phyloP scores from a whole-genome alignment of 2,113 vertebrate species.

The Mungos mungo region DNA sequence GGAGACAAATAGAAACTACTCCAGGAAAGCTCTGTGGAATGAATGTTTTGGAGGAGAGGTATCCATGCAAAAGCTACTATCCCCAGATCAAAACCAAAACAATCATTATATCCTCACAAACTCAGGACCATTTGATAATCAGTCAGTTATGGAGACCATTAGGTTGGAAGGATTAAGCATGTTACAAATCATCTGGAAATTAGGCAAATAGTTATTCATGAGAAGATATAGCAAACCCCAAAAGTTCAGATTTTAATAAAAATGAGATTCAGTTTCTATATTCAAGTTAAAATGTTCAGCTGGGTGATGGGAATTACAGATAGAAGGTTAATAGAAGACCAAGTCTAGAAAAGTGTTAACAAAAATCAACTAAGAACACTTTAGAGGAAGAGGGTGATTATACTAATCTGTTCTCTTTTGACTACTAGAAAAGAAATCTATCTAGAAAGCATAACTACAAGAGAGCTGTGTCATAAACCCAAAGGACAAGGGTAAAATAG shows the following conservation, averaged over 20 bases:
- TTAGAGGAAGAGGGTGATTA: neutral
- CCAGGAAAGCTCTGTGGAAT: neutral
- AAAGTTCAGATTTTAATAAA: neutral
- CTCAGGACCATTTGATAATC: neutral
- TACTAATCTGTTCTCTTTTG: neutral
- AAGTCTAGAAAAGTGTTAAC: neutral
- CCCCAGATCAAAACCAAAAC: neutral
- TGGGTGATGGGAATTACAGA: neutral
- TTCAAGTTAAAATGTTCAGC: neutral
- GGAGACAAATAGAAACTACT: neutral
- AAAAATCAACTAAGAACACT: neutral
- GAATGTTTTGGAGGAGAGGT: neutral
- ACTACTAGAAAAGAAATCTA: neutral
- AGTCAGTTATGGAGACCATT: neutral
- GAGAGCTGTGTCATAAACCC: neutral
- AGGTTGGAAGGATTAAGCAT: neutral
- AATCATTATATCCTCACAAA: neutral
- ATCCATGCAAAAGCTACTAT: conserved; percentile 1
- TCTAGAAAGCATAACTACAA: neutral
- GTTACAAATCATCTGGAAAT: neutral
- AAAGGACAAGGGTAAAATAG: neutral
- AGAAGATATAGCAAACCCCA: neutral
- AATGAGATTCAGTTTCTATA: neutral
- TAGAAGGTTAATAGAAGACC: neutral
- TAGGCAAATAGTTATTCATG: neutral